A percentile compares a stretch with the other conserved stretches of the same genome.
phyloP scores from a whole-genome alignment of 1,140 invertebrate genomes.

The Drosophila burlai region DNA sequence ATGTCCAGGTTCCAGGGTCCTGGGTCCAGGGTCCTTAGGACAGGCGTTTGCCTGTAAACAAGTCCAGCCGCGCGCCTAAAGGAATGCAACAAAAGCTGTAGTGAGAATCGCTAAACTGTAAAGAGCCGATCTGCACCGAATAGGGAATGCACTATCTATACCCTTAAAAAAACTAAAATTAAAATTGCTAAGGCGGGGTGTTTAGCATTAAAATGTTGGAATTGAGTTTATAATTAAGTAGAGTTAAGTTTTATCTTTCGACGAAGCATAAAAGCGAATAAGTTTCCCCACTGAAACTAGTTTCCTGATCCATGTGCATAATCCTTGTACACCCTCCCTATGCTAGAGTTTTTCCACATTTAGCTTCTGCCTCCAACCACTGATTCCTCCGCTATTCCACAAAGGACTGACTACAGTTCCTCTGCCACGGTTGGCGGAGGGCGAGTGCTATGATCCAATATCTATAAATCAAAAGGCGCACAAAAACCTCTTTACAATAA shows the following conservation, averaged over 20 bases:
- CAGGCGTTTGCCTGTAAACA: conserved; percentile 74
- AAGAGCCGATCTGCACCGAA: background rate
- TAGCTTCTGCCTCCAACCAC: background rate
- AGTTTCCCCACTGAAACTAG: no score
- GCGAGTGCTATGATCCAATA: conserved; percentile 63
- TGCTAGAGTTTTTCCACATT: background rate
- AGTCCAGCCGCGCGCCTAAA: conserved; percentile 65
- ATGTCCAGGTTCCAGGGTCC: conserved; percentile 22
- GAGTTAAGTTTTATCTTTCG: no score
- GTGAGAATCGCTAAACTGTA: conserved; percentile 22
- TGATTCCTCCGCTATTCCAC: background rate
- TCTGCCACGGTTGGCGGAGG: background rate
- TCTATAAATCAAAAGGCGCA: conserved; percentile 77
- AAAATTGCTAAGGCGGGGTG: background rate
- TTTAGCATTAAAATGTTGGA: background rate
- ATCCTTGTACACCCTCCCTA: no score
- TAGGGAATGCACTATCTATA: background rate
- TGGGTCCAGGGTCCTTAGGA: conserved; percentile 17
- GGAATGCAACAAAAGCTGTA: conserved; percentile 64
- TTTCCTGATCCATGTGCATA: background rate
- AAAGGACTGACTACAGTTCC: conserved; percentile 11
- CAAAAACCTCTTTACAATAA: conserved; percentile 68
- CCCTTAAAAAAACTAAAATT: background rate
- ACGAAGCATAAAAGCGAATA: background rate
- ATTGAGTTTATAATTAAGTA: background rate